Conservation (phyloP, 2,113 vertebrate species). For the Lynx canadensis region DNA sequence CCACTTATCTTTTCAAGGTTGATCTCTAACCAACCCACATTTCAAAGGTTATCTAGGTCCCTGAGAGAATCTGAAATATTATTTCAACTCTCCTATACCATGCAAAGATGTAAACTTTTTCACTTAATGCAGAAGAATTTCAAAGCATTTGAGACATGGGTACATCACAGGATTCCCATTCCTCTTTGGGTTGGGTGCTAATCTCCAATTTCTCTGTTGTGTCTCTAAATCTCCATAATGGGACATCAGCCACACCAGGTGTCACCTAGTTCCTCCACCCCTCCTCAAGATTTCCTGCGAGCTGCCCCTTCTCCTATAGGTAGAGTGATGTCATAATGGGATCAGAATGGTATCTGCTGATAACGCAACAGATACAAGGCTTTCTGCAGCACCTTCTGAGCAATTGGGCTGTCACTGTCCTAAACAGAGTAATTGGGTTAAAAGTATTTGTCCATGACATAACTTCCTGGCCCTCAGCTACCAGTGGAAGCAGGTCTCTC, state of each 20-base stretch:
- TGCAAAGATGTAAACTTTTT: background rate
- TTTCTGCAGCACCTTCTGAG: background rate
- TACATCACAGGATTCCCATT: background rate
- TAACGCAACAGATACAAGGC: background rate
- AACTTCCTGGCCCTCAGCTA: background rate
- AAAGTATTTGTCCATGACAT: background rate
- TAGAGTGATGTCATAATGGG: slow-evolving; percentile 1
- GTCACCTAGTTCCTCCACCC: background rate
- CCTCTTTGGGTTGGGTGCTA: background rate
- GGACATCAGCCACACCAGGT: background rate
- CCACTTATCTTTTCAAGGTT: background rate
- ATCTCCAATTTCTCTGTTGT: background rate
- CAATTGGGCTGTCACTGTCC: background rate
- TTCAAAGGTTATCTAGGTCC: background rate
- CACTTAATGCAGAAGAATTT: background rate
- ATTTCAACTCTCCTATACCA: background rate
- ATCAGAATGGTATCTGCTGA: slow-evolving; percentile 21
- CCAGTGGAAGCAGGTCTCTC: background rate
- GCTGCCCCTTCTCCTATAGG: background rate
- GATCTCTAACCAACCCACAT: background rate
- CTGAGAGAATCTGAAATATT: background rate
- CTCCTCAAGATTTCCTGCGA: background rate
- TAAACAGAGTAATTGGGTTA: background rate
- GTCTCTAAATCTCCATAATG: background rate
- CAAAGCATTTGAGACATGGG: background rate